These are phyloP conservation scores for Leptosomus discolor DNA, from an alignment of 2,113 vertebrate genomes.

Conservation along the genomic window DNA sequence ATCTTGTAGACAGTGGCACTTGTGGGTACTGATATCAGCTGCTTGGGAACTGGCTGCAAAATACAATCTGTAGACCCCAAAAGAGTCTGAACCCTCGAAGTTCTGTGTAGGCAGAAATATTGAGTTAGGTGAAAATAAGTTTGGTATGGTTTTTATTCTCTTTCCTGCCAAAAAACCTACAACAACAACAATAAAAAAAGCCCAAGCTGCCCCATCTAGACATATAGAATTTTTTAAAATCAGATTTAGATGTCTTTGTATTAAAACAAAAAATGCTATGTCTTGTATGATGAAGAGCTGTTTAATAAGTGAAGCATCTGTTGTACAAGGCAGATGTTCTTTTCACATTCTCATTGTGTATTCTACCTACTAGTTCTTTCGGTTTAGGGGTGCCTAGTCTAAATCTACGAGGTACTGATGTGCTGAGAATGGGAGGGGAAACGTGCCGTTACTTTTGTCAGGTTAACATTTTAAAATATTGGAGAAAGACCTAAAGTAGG, in stretches of 20 bases:
- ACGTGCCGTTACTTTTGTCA: not conserved
- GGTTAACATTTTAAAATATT: not conserved
- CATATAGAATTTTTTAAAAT: not conserved
- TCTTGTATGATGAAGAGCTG: not conserved
- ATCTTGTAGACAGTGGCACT: not conserved
- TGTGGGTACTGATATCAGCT: not conserved
- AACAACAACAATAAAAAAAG: too few relatives aligned
- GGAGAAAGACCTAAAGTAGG: not conserved
- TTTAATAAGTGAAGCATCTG: not conserved
- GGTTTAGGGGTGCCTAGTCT: not conserved
- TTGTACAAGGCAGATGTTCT: not conserved
- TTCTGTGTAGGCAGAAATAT: not conserved
- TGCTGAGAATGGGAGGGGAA: not conserved
- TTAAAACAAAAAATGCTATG: not conserved
- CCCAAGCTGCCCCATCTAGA: not conserved
- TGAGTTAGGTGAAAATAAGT: not conserved
- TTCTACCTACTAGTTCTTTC: not conserved
- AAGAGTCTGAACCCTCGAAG: not conserved
- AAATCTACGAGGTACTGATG: not conserved
- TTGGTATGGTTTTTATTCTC: not conserved
- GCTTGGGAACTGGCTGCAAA: not conserved
- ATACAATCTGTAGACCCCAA: not conserved
- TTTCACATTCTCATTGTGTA: not conserved
- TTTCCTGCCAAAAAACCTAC: not conserved
- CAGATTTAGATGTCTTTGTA: not conserved